Conservation (phyloP, 2,888 invertebrate species). For the Camponotus fellah region DNA sequence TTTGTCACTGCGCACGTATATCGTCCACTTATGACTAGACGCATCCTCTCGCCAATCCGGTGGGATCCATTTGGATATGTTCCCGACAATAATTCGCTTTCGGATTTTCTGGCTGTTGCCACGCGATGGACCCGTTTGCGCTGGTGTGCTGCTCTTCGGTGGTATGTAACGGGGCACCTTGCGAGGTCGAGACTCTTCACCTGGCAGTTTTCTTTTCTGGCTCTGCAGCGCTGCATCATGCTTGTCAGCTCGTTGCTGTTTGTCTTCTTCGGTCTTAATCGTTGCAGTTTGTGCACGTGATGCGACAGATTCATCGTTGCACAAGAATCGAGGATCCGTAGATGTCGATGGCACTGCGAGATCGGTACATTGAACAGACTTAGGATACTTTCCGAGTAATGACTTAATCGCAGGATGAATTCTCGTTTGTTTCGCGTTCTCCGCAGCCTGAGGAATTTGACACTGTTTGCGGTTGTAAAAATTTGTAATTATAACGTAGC, state of each 20-base stretch:
- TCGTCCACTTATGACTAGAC: constrained; percentile 96
- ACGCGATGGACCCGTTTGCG: constrained; percentile 78
- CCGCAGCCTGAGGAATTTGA: constrained; percentile 83
- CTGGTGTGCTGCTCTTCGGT: constrained; percentile 79
- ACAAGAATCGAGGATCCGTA: constrained; percentile 53
- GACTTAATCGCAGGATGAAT: constrained; percentile 93
- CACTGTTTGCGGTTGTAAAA: constrained; percentile 88
- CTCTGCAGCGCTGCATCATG: neutral
- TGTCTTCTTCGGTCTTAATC: neutral
- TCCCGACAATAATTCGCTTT: constrained; percentile 87
- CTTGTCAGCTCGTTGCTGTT: neutral
- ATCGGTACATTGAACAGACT: constrained; percentile 8
- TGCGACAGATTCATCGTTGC: neutral
- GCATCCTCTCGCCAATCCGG: constrained; percentile 90
- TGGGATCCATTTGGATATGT: constrained; percentile 94
- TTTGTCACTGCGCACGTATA: constrained; percentile 92
- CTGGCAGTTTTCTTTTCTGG: constrained; percentile 40
- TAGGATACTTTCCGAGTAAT: constrained; percentile 89
- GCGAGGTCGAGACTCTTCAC: constrained; percentile 69
- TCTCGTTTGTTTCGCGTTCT: constrained; percentile 85
- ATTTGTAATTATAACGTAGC: constrained; percentile 88
- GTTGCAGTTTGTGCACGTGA: neutral
- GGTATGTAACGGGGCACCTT: constrained; percentile 85
- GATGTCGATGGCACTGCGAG: constrained; percentile 61
- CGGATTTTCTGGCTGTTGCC: constrained; percentile 81